Percentiles rank a stretch among this genome's conserved stretches.
These are phyloP conservation scores for Silvanus unidentatus DNA, from an alignment of 2,888 invertebrate genomes.

Conservation along the genomic window DNA sequence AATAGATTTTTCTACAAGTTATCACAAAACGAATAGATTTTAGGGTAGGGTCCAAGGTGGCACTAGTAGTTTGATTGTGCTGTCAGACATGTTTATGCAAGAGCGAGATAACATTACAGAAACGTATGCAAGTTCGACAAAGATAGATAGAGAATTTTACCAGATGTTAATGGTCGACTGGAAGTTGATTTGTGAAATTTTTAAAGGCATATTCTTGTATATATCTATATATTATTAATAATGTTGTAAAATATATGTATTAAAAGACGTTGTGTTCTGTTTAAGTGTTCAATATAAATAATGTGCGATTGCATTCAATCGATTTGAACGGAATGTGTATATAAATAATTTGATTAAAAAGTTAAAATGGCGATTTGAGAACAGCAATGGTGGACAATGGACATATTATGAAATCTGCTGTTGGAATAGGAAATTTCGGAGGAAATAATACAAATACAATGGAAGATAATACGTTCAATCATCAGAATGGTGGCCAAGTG, in stretches of 20 bases:
- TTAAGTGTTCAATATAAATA: not conserved
- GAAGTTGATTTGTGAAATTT: conserved; percentile 27
- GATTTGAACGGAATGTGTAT: conserved; percentile 2
- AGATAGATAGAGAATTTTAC: conserved; percentile 14
- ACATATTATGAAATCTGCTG: conserved; percentile 37
- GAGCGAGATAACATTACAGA: not conserved
- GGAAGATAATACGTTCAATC: conserved; percentile 50
- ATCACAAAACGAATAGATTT: no score
- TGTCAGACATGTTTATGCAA: conserved; percentile 1
- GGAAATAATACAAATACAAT: conserved; percentile 40
- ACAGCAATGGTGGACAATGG: conserved; percentile 31
- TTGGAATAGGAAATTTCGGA: conserved; percentile 28
- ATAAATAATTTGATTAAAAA: conserved; percentile 1
- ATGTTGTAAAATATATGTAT: no score
- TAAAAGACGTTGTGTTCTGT: not conserved
- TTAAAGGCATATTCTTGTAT: conserved; percentile 5
- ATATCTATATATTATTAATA: not conserved
- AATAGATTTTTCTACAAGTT: no score
- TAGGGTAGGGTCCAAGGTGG: no score
- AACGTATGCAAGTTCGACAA: not conserved
- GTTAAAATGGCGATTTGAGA: conserved; percentile 34
- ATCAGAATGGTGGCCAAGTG: conserved; percentile 49
- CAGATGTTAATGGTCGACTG: conserved; percentile 31
- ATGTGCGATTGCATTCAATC: not conserved
- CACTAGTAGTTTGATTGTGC: no score